phyloP scores from a whole-genome alignment of 2,888 invertebrate genomes.

The Chrysotoxum bicinctum region DNA sequence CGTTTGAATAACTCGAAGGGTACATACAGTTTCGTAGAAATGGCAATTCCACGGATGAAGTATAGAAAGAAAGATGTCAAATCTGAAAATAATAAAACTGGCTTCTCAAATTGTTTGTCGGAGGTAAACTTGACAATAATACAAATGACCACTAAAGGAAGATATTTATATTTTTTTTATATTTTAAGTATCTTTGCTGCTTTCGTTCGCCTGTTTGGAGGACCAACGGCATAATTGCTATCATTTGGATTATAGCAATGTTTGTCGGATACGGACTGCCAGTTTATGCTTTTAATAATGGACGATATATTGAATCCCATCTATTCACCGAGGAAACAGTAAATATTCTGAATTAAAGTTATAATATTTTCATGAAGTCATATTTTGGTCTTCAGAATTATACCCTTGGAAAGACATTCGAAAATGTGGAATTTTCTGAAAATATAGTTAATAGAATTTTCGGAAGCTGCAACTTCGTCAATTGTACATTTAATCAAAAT shows the following conservation, averaged over 20 bases:
- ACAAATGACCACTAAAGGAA: too few species aligned
- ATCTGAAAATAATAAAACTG: conserved; percentile 83
- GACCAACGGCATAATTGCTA: conserved; percentile 85
- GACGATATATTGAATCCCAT: conserved; percentile 80
- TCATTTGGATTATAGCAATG: conserved; percentile 84
- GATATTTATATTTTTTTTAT: neutral
- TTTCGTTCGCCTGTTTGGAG: conserved; percentile 85
- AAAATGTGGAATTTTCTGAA: conserved; percentile 83
- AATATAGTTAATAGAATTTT: conserved; percentile 87
- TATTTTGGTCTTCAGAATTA: conserved; percentile 78
- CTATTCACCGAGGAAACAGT: neutral
- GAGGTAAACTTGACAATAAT: neutral
- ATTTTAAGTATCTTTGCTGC: conserved; percentile 86
- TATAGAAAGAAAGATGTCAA: conserved; percentile 81
- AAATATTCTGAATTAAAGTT: neutral
- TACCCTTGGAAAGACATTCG: conserved; percentile 80
- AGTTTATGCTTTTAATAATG: conserved; percentile 83
- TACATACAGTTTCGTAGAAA: conserved; percentile 85
- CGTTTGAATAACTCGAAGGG: conserved; percentile 72
- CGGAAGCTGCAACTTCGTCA: conserved; percentile 84
- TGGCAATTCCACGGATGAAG: conserved; percentile 87
- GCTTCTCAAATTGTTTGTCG: conserved; percentile 80
- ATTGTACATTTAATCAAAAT: conserved; percentile 86
- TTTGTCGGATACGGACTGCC: conserved; percentile 83
- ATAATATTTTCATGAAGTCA: neutral